Evolutionary conservation across 2,797 vertebrate genomes (phyloP), one percentile per base, ranked within the genome.

Genomic region (Psittacula echo): DNA sequence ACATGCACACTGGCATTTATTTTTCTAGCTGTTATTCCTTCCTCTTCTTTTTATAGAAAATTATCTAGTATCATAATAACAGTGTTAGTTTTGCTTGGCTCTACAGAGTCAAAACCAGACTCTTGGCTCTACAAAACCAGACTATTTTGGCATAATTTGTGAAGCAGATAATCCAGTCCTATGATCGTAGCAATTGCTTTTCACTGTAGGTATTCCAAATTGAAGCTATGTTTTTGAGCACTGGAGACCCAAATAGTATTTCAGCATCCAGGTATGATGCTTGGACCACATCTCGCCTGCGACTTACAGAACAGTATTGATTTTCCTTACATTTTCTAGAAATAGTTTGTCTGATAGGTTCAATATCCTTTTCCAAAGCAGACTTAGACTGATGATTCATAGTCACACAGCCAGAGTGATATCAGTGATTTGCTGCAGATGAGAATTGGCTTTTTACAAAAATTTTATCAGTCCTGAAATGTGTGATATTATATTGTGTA

Each of bases 291-390:
- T 54, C 45, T 94, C 29, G 84, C 70, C 80, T 70, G 41, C 84
- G 45, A 85, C 29, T 94, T 80, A 87, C 9, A 68, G 32, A 87
- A 65, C 8, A 42, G 10, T 88, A 95, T 96, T 81, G 89, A 94
- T 94, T 70, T 74, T 83, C 30, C 51, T 80, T 85, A 56, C 41
- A 22, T 87, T 37, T 74, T 77, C n/a, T 50, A 41, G 73, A 93
- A 94, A 84, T 89, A 88, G 29, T 85, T 78, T 71, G 32, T 66
- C 53, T 93, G 42, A 75, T 78, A 85, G 83, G 88, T 17, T 72
- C 68, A 90, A 54, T 90, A 73, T 73, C 54, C 29, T 82, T 92
- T 93, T 82, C 64, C 50, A 67, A 90, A 85, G 64, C 74, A 90
- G 77, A 64, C 32, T 86, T 75, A 34, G 32, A 76, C 41, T 54